Percentiles rank a stretch among this genome's conserved stretches.
phyloP scores from a whole-genome alignment of 2,797 vertebrate genomes.

The Hemibagrus guttatus region DNA sequence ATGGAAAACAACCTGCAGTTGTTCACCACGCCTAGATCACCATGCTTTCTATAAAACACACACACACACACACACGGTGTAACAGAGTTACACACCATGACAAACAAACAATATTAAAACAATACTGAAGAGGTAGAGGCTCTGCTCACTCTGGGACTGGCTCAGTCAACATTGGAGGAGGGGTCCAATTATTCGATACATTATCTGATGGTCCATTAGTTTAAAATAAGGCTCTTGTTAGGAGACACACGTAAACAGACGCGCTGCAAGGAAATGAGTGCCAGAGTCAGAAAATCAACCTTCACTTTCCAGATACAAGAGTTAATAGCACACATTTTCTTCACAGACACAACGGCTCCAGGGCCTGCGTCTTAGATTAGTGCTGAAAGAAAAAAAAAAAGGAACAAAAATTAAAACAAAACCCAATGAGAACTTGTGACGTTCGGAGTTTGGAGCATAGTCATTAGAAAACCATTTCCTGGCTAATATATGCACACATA shows the following conservation, averaged over 20 bases:
- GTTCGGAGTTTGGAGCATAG: slow-evolving; percentile 4
- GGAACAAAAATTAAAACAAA: neutral
- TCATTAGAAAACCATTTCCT: slow-evolving; percentile 30
- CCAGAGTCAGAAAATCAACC: slow-evolving; percentile 29
- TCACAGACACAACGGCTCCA: slow-evolving; percentile 1
- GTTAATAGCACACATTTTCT: slow-evolving; percentile 57
- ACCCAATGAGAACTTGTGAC: neutral
- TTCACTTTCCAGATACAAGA: slow-evolving; percentile 65
- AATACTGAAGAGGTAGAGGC: slow-evolving; percentile 42
- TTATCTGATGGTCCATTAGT: slow-evolving; percentile 78
- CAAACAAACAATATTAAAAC: slow-evolving; percentile 62
- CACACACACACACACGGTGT: neutral
- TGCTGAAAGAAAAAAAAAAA: neutral
- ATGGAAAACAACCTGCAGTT: slow-evolving; percentile 64
- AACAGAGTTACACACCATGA: slow-evolving; percentile 38
- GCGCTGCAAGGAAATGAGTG: slow-evolving; percentile 50
- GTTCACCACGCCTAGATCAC: slow-evolving; percentile 59
- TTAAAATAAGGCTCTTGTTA: slow-evolving; percentile 73
- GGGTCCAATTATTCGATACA: slow-evolving; percentile 71
- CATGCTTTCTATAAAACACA: neutral
- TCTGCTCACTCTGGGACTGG: slow-evolving; percentile 10
- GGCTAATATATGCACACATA: neutral
- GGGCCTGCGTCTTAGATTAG: neutral
- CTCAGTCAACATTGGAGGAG: slow-evolving; percentile 58
- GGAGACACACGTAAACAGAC: slow-evolving; percentile 68